Conservation (phyloP, 92 coral and sea anemone genomes). For the Umimayanthus chanpuru region DNA sequence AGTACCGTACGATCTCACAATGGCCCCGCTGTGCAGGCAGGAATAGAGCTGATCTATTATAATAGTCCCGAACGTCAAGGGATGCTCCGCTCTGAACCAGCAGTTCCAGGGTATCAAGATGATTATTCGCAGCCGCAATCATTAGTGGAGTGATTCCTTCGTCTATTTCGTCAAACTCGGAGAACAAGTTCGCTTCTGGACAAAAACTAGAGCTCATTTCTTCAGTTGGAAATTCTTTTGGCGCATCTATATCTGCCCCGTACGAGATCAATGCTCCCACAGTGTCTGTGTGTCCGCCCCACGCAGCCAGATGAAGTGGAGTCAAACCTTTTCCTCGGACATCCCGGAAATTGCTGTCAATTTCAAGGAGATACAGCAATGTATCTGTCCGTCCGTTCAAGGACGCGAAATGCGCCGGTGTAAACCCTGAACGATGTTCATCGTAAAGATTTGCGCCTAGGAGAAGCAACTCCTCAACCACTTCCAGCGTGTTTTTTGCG, state of each 20-base stretch:
- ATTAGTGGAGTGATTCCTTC: conserved; percentile 27
- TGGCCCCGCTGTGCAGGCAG: conserved; percentile 40
- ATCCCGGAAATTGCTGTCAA: conserved; percentile 13
- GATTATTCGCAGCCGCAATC: conserved; percentile 41
- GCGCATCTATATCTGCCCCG: conserved; percentile 26
- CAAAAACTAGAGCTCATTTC: conserved; percentile 24
- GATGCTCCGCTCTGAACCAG: conserved; percentile 35
- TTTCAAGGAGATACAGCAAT: conserved; percentile 37
- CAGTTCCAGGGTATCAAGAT: conserved; percentile 27
- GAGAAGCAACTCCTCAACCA: conserved; percentile 34
- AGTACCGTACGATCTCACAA: conserved; percentile 12
- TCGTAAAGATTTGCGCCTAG: conserved; percentile 39
- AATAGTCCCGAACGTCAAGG: conserved; percentile 21
- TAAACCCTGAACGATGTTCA: conserved; percentile 32
- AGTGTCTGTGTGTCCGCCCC: conserved; percentile 36
- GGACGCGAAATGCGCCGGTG: conserved; percentile 25
- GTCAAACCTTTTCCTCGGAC: conserved; percentile 26
- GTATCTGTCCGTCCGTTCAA: conserved; percentile 38
- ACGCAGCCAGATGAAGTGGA: conserved; percentile 38
- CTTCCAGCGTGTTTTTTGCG: conserved; percentile 28
- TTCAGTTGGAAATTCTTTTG: conserved; percentile 37
- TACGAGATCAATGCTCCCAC: conserved; percentile 25
- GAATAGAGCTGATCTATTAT: conserved; percentile 36
- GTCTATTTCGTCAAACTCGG: conserved; percentile 37
- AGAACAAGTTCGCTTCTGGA: conserved; percentile 32